A percentile compares a stretch with the other conserved stretches of the same genome.
These are phyloP conservation scores for Dicycla oo DNA, from an alignment of 2,888 invertebrate genomes.

Conservation along the genomic window DNA sequence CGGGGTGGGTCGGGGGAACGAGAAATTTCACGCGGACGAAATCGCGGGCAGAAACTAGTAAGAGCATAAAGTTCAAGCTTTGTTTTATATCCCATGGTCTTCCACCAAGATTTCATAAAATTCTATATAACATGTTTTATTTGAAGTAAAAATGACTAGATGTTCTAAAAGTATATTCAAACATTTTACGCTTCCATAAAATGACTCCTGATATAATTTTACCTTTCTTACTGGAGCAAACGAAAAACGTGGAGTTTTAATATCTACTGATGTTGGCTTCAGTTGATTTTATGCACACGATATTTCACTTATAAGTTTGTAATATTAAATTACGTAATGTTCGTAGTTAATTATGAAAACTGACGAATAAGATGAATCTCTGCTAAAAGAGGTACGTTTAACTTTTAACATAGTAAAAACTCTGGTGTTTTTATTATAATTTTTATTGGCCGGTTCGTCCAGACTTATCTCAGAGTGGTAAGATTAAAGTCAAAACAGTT, in stretches of 20 bases:
- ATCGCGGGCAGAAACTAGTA: too few species aligned
- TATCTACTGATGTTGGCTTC: slow-evolving; percentile 8
- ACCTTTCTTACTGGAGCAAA: slow-evolving; percentile 15
- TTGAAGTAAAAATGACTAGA: slow-evolving; percentile 42
- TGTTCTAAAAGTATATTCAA: slow-evolving; percentile 32
- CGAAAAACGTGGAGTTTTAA: slow-evolving; percentile 5
- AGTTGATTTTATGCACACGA: slow-evolving; percentile 9
- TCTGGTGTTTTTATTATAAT: slow-evolving; percentile 27
- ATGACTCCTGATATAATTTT: slow-evolving; percentile 22
- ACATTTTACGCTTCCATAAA: slow-evolving; percentile 27
- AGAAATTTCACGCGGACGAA: too few species aligned
- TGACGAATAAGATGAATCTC: background rate
- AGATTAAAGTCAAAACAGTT: slow-evolving; percentile 25
- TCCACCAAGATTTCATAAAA: slow-evolving; percentile 30
- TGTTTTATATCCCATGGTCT: slow-evolving; percentile 54
- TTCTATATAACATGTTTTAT: slow-evolving; percentile 45
- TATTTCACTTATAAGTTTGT: background rate
- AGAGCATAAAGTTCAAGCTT: slow-evolving; percentile 39
- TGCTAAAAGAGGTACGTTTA: background rate
- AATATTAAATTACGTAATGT: too few species aligned
- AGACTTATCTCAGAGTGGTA: slow-evolving; percentile 28
- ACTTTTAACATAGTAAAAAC: background rate
- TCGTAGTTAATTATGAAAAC: slow-evolving; percentile 3
- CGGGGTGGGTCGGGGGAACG: too few species aligned
- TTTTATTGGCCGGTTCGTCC: slow-evolving; percentile 29